Evolutionary conservation across 1,140 invertebrate genomes (phyloP).

Genomic region (Chrysomallon squamiferum): DNA sequence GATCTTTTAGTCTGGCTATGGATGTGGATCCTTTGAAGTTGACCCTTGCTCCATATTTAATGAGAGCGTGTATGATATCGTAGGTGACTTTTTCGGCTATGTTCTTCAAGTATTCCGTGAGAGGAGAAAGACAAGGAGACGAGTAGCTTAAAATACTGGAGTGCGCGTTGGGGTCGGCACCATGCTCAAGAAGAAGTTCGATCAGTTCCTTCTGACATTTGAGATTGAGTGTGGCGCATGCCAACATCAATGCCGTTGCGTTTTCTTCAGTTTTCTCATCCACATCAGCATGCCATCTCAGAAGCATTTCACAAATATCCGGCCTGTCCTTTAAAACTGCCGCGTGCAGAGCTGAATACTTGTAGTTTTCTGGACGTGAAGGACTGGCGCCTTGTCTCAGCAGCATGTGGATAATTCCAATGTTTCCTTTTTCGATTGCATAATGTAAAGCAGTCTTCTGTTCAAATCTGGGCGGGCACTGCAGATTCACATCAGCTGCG

Average conservation of each 20-base stretch:
- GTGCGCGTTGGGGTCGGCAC: conserved; percentile 68
- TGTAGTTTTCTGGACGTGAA: conserved; percentile 71
- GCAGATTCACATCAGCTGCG: conserved; percentile 78
- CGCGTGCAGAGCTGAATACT: conserved; percentile 83
- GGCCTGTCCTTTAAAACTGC: conserved; percentile 70
- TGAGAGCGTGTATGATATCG: conserved; percentile 75
- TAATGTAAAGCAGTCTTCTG: conserved; percentile 80
- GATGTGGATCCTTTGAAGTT: conserved; percentile 30
- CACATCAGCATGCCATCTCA: conserved; percentile 72
- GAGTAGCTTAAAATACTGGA: conserved; percentile 66
- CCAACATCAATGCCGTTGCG: conserved; percentile 84
- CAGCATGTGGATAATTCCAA: conserved; percentile 79
- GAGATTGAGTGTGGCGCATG: conserved; percentile 79
- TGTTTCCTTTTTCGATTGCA: conserved; percentile 79
- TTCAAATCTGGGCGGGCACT: conserved; percentile 51
- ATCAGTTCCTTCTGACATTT: conserved; percentile 70
- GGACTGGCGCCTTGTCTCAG: conserved; percentile 78
- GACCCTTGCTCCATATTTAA: conserved; percentile 77
- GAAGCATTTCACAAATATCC: conserved; percentile 68
- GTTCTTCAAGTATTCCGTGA: conserved; percentile 84
- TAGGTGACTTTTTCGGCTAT: conserved; percentile 72
- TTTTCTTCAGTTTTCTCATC: conserved; percentile 70
- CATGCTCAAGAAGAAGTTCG: conserved; percentile 70
- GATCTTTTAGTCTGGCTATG: conserved; percentile 27
- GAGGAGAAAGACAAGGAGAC: conserved; percentile 70